Percentiles rank a stretch among this genome's conserved stretches.
phyloP scores from a whole-genome alignment of 1,140 invertebrate species.

The Scaptomyza pallida region DNA sequence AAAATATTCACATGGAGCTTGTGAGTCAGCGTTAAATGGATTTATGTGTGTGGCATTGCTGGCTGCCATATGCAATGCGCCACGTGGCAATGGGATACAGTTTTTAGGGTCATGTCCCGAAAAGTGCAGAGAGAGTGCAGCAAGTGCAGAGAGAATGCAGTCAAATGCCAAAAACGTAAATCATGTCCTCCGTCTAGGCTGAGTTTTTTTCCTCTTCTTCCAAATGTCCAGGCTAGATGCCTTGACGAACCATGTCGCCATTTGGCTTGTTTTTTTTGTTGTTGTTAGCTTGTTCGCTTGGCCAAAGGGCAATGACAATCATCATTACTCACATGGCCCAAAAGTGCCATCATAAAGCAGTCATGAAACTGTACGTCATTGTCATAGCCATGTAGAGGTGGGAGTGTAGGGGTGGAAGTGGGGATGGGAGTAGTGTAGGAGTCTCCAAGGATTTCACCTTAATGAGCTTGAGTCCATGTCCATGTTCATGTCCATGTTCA shows the following conservation, averaged over 20 bases:
- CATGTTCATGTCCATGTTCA: conserved; percentile 57
- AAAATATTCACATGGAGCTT: conserved; percentile 10
- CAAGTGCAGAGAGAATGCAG: too few species aligned
- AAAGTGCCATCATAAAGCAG: conserved; percentile 38
- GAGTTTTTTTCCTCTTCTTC: conserved; percentile 1
- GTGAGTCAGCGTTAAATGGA: conserved; percentile 13
- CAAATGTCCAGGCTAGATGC: neutral
- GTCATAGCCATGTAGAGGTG: conserved; percentile 1
- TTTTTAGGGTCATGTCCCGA: conserved; percentile 46
- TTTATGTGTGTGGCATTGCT: conserved; percentile 44
- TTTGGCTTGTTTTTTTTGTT: too few species aligned
- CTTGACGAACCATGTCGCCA: neutral
- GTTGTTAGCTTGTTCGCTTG: neutral
- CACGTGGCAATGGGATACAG: conserved; percentile 12
- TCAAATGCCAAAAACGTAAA: conserved; percentile 29
- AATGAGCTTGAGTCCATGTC: conserved; percentile 65
- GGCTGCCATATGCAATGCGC: neutral
- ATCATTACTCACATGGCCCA: conserved; percentile 43
- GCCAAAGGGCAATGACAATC: conserved; percentile 34
- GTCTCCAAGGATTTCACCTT: conserved; percentile 74
- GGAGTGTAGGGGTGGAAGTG: neutral
- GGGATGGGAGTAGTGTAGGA: conserved; percentile 25
- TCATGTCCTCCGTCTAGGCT: conserved; percentile 35
- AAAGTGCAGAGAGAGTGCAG: too few species aligned
- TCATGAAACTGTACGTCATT: conserved; percentile 17